phyloP scores from a whole-genome alignment of 2,797 vertebrate genomes.

The Myotis findleyi region DNA sequence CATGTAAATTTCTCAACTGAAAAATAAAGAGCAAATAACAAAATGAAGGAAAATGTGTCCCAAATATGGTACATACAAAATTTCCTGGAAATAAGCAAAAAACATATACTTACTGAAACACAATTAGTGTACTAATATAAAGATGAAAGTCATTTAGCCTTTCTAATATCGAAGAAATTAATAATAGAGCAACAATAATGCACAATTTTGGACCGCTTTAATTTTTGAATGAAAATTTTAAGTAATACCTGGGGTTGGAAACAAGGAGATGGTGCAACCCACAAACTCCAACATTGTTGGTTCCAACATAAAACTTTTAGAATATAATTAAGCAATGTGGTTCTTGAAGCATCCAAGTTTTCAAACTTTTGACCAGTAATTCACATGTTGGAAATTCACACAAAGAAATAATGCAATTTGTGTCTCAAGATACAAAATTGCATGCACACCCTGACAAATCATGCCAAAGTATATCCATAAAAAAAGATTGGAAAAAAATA shows the following conservation, averaged over 20 bases:
- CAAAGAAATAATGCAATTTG: conserved; percentile 2
- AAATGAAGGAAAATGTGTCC: conserved; percentile 30
- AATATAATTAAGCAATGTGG: background rate
- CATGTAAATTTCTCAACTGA: conserved; percentile 9
- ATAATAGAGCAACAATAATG: background rate
- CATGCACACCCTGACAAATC: background rate
- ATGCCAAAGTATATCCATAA: background rate
- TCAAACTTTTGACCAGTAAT: conserved; percentile 28
- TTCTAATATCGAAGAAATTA: conserved; percentile 12
- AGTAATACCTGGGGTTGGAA: background rate
- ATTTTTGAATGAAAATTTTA: conserved; percentile 24
- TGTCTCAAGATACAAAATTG: background rate
- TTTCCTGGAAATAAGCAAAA: conserved; percentile 44
- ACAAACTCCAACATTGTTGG: background rate
- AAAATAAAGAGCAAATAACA: background rate
- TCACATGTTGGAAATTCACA: conserved; percentile 4
- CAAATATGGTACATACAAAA: conserved; percentile 20
- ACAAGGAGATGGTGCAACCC: background rate
- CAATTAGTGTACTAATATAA: background rate
- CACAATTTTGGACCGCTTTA: background rate
- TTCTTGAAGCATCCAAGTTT: conserved; percentile 33
- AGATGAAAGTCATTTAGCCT: conserved; percentile 31
- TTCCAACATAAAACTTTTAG: background rate
- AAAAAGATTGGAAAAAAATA: background rate
- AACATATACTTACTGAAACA: background rate